Evolutionary conservation across 2,797 vertebrate genomes (phyloP).

Genomic region (Oophaga sylvatica): DNA sequence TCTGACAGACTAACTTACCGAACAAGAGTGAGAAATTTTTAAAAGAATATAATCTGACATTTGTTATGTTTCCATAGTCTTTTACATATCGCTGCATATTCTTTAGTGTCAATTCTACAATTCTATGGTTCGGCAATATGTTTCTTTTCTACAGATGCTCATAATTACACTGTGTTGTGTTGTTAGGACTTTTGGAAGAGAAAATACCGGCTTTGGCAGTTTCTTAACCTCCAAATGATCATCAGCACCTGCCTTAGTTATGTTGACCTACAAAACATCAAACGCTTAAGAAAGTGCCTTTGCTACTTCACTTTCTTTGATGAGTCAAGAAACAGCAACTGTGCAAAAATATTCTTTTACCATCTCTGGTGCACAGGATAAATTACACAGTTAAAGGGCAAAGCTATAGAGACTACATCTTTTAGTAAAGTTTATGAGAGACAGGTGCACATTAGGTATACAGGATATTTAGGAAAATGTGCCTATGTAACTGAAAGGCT

Average conservation of each 20-base stretch:
- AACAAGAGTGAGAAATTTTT: conserved; percentile 73
- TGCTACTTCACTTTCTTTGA: conserved; percentile 26
- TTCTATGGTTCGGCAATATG: conserved; percentile 22
- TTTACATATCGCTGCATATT: conserved; percentile 70
- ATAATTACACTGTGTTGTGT: background rate
- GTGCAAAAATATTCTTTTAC: conserved; percentile 13
- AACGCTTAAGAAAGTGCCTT: background rate
- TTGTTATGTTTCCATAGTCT: conserved; percentile 71
- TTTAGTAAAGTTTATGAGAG: background rate
- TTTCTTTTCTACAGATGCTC: conserved; percentile 12
- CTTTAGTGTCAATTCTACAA: conserved; percentile 68
- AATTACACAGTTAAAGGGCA: background rate
- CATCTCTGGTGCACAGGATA: background rate
- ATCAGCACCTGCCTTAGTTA: background rate
- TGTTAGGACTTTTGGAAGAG: background rate
- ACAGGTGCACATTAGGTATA: background rate
- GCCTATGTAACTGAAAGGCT: no score
- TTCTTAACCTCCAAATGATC: conserved; percentile 23
- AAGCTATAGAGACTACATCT: background rate
- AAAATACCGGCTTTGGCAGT: background rate
- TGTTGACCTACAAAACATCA: conserved; percentile 11
- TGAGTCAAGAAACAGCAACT: conserved; percentile 17
- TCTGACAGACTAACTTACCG: conserved; percentile 73
- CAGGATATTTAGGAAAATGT: background rate
- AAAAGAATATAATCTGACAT: conserved; percentile 70